A percentile compares a stretch with the other conserved stretches of the same genome.
These are phyloP conservation scores for Drosophila nasuta DNA, from an alignment of 1,140 invertebrate species.

Conservation along the genomic window DNA sequence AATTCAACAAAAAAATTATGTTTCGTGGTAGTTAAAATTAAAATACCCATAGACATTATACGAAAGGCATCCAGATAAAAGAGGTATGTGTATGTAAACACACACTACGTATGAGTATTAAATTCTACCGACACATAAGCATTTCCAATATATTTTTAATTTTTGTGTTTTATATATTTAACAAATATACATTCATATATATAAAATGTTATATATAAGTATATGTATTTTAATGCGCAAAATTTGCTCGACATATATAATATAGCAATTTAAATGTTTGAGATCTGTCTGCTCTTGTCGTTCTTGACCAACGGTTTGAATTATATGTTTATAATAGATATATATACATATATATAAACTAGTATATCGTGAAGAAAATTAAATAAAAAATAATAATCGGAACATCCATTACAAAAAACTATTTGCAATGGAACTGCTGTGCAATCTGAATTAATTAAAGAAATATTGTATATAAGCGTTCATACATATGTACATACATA, in stretches of 20 bases:
- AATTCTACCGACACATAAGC: no score
- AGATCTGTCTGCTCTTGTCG: constrained; percentile 57
- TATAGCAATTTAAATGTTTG: constrained; percentile 35
- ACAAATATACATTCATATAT: background rate
- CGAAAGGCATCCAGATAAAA: no score
- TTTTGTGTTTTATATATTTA: constrained; percentile 3
- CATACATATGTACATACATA: background rate
- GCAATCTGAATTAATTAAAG: background rate
- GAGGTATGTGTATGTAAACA: no score
- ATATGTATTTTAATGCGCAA: constrained; percentile 52
- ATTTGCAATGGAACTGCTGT: constrained; percentile 1
- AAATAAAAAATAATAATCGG: background rate
- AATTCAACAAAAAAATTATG: no score
- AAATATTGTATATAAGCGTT: no score
- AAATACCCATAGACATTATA: no score
- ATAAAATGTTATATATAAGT: constrained; percentile 26
- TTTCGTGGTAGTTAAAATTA: no score
- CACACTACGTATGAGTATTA: no score
- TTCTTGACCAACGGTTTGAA: constrained; percentile 49
- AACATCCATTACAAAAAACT: no score
- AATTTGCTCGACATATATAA: constrained; percentile 42
- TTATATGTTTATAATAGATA: background rate
- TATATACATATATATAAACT: background rate
- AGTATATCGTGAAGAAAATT: constrained; percentile 2
- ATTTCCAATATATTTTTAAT: background rate